These are phyloP conservation scores for Anthopleura xanthogrammica DNA, from an alignment of 92 coral and sea anemone genomes.

Conservation along the genomic window DNA sequence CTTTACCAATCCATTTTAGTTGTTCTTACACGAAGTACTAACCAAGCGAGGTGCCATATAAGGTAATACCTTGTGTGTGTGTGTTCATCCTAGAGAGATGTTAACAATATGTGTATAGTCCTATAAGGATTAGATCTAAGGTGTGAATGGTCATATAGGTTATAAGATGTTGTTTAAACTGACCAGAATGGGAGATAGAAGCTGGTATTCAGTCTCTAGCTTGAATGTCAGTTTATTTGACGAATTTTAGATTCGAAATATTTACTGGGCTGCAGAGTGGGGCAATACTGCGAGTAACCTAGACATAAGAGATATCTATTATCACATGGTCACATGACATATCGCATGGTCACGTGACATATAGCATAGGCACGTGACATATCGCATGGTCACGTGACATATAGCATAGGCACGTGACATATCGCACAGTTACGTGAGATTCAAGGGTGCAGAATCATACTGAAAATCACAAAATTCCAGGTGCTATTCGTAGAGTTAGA, in stretches of 20 bases:
- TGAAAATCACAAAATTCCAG: no score
- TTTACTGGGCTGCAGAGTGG: constrained; percentile 10
- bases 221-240: constrained; percentile 6
- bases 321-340: no score
- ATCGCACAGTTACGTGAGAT: no score
- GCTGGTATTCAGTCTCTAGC: constrained; percentile 8
- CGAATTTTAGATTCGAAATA: constrained; percentile 3
- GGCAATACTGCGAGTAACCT: neutral
- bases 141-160: neutral
- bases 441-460: no score
- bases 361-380: no score
- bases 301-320: no score
- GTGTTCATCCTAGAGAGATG: neutral
- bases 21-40: no score
- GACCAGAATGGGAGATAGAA: constrained; percentile 1
- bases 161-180: neutral
- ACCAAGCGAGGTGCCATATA: no score
- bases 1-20: no score
- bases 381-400: no score
- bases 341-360: no score
- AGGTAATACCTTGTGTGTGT: neutral
- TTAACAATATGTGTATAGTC: neutral
- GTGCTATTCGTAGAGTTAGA: neutral
- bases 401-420: no score
- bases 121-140: neutral